These are phyloP conservation scores for Scartelaos histophorus DNA, from an alignment of 2,113 vertebrate species.

Conservation along the genomic window DNA sequence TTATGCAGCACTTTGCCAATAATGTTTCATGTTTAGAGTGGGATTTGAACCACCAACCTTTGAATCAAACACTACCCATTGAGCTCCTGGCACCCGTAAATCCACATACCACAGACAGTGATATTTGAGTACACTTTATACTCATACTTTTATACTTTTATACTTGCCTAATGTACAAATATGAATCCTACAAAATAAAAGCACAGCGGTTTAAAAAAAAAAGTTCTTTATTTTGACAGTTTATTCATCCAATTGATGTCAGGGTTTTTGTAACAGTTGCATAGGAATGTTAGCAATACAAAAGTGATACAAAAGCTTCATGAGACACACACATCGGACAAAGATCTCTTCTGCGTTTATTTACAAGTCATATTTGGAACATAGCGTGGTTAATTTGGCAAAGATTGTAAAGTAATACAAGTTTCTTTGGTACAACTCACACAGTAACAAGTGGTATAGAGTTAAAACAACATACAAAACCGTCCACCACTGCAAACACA, in stretches of 20 bases:
- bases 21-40: too few species aligned
- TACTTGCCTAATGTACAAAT: too few species aligned
- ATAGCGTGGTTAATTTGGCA: background rate
- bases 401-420: constrained; percentile 29
- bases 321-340: constrained; percentile 7
- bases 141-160: too few species aligned
- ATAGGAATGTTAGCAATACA: constrained; percentile 59
- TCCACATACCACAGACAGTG: too few species aligned
- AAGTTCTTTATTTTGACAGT: constrained; percentile 40
- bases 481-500: constrained; percentile 43
- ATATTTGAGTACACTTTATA: too few species aligned
- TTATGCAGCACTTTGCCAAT: too few species aligned
- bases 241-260: constrained; percentile 52
- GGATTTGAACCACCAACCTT: too few species aligned
- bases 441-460: constrained; percentile 28
- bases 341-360: constrained; percentile 4
- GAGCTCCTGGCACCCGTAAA: too few species aligned
- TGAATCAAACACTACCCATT: too few species aligned
- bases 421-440: constrained; percentile 36
- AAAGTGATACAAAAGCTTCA: constrained; percentile 23
- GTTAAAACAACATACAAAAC: constrained; percentile 28
- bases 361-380: background rate
- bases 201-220: constrained; percentile 8
- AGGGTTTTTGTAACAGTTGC: constrained; percentile 48
- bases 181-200: too few species aligned